Conservation (phyloP, 2,113 vertebrate genomes). For the Miniopterus natalensis region DNA sequence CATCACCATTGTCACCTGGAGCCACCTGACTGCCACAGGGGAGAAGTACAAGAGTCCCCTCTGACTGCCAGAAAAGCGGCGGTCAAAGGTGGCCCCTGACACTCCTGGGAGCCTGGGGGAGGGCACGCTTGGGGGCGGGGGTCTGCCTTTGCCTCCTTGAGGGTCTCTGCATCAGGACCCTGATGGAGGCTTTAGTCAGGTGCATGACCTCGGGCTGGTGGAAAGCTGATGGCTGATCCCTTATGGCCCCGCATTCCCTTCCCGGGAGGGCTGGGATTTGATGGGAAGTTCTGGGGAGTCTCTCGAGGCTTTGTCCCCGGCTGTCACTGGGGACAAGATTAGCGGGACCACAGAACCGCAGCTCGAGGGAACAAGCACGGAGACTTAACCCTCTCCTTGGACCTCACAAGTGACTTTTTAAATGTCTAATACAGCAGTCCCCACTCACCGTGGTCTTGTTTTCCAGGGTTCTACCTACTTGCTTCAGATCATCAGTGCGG, state of each 20-base stretch:
- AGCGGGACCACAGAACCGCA: not conserved
- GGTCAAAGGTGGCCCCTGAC: not conserved
- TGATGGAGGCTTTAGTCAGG: not conserved
- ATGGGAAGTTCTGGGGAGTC: fast-evolving
- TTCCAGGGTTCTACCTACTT: not conserved
- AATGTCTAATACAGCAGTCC: not conserved
- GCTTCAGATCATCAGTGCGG: not conserved
- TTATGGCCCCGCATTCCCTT: fast-evolving
- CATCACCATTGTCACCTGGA: fast-evolving
- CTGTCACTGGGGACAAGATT: fast-evolving
- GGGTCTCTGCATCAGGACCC: not conserved
- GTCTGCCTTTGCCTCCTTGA: too few species aligned
- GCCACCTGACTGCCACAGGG: not conserved
- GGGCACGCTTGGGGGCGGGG: fast-evolving
- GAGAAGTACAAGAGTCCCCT: not conserved
- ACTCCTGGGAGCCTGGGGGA: not conserved
- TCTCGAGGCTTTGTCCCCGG: not conserved
- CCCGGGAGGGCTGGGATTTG: not conserved
- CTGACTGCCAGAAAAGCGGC: fast-evolving
- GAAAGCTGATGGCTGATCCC: fast-evolving
- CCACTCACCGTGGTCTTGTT: not conserved
- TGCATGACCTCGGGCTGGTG: fast-evolving
- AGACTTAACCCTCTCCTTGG: not conserved
- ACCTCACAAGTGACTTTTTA: fast-evolving
- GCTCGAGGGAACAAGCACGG: not conserved